Percentiles rank a stretch among this genome's conserved stretches.
Evolutionary conservation across 1,140 invertebrate species (phyloP).

Genomic region (Drosophila auraria): DNA sequence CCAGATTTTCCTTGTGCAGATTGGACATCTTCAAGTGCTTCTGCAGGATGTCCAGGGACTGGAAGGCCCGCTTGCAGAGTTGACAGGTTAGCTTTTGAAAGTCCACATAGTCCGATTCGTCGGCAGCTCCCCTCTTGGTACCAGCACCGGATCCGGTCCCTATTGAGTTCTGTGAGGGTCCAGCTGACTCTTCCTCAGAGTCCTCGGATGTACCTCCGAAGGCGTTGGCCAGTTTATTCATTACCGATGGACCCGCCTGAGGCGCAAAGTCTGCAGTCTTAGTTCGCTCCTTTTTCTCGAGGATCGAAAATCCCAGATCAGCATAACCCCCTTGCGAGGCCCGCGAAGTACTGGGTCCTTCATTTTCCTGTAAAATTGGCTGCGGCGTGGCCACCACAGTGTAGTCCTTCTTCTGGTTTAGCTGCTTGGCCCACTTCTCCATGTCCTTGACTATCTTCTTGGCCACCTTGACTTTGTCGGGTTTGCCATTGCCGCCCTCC

Average conservation of each 20-base stretch:
- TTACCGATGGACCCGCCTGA: constrained; percentile 7
- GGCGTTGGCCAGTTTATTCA: constrained; percentile 88
- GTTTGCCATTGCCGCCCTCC: constrained; percentile 82
- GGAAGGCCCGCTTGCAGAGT: constrained; percentile 97
- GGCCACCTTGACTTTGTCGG: constrained; percentile 97
- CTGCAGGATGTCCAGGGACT: constrained; percentile 93
- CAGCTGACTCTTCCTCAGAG: constrained; percentile 52
- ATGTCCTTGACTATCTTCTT: constrained; percentile 99
- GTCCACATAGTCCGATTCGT: constrained; percentile 90
- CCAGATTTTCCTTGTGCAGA: constrained; percentile 97
- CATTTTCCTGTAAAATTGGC: constrained; percentile 45
- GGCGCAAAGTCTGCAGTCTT: constrained; percentile 54
- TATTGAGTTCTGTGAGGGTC: neutral
- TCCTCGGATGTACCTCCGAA: constrained; percentile 87
- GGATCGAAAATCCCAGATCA: constrained; percentile 95
- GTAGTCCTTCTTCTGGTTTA: constrained; percentile 98
- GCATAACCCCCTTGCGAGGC: constrained; percentile 88
- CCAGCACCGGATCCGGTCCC: neutral
- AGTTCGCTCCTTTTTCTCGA: constrained; percentile 88
- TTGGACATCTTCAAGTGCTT: constrained; percentile 98
- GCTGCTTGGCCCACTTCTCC: constrained; percentile 97
- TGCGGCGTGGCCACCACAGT: constrained; percentile 70
- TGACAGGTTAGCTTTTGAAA: constrained; percentile 96
- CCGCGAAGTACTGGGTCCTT: constrained; percentile 71
- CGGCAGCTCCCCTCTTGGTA: constrained; percentile 86